These are phyloP conservation scores for Lagopus muta DNA, from an alignment of 2,113 vertebrate species.

Conservation along the genomic window DNA sequence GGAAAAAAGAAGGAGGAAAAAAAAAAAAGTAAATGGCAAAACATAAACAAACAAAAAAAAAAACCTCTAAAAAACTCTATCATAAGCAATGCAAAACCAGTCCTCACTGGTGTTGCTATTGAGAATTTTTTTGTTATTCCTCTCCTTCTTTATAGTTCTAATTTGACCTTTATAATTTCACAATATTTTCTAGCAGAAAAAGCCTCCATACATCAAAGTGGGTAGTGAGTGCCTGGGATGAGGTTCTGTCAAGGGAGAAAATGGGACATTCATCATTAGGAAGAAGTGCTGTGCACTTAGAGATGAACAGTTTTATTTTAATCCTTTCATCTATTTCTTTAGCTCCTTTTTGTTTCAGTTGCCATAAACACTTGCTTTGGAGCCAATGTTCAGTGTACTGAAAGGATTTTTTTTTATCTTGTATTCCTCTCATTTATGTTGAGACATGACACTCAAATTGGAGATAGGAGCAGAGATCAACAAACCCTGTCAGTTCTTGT, in stretches of 20 bases:
- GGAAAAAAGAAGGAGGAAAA: no score
- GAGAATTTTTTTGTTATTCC: background rate
- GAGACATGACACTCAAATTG: slow-evolving; percentile 80
- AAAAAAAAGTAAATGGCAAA: background rate
- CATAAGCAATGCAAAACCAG: slow-evolving; percentile 27
- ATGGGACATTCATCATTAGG: background rate
- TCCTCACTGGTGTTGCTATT: background rate
- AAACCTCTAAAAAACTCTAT: background rate
- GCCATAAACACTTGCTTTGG: slow-evolving; percentile 56
- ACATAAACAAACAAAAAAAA: background rate
- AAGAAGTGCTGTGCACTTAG: slow-evolving; percentile 30
- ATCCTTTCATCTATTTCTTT: slow-evolving; percentile 64
- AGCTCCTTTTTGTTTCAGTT: slow-evolving; percentile 58
- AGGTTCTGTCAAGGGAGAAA: slow-evolving; percentile 30
- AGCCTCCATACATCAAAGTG: slow-evolving; percentile 35
- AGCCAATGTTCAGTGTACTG: slow-evolving; percentile 7
- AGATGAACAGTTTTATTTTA: slow-evolving; percentile 62
- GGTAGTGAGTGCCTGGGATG: slow-evolving; percentile 12
- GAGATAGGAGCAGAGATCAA: slow-evolving; percentile 81
- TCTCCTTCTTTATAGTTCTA: slow-evolving; percentile 9
- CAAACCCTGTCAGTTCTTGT: slow-evolving; percentile 83
- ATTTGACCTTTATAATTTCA: slow-evolving; percentile 41
- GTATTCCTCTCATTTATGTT: slow-evolving; percentile 67
- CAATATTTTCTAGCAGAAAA: slow-evolving; percentile 42
- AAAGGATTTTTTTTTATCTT: slow-evolving; percentile 28